Percentiles rank a stretch among this genome's conserved stretches.
Conservation (phyloP, 2,888 invertebrate genomes). For the Apoderus coryli region DNA sequence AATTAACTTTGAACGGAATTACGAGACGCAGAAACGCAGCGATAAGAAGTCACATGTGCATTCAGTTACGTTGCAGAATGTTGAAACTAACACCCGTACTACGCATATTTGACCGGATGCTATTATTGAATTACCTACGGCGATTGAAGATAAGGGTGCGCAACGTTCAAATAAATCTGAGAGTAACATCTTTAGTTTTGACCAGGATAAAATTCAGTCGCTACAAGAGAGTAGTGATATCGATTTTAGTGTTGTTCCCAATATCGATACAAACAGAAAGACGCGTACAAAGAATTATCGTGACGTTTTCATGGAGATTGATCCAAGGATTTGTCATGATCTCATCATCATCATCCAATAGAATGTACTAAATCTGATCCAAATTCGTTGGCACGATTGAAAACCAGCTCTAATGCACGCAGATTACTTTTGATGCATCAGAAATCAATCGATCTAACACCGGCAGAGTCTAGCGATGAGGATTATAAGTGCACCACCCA, state of each 20-base stretch:
- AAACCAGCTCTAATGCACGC: conserved; percentile 58
- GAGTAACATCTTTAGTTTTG: conserved; percentile 59
- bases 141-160: too few relatives aligned
- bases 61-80: conserved; percentile 54
- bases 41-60: conserved; percentile 39
- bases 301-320: conserved; percentile 43
- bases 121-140: conserved; percentile 37
- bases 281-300: conserved; percentile 28
- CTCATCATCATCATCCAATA: conserved; percentile 50
- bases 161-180: conserved; percentile 54
- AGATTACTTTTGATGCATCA: conserved; percentile 71
- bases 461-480: conserved; percentile 74
- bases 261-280: conserved; percentile 22
- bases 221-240: conserved; percentile 39
- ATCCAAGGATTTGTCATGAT: conserved; percentile 42
- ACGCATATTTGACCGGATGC: too few relatives aligned
- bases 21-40: conserved; percentile 26
- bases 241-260: conserved; percentile 27
- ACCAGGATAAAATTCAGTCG: conserved; percentile 60
- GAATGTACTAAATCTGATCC: conserved; percentile 81
- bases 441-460: conserved; percentile 71
- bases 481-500: conserved; percentile 61
- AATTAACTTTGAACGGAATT: conserved; percentile 32
- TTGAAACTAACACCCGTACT: conserved; percentile 46
- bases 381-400: conserved; percentile 58